Evolutionary conservation across 2,797 vertebrate genomes (phyloP).

Genomic region (Margarornis squamiger): DNA sequence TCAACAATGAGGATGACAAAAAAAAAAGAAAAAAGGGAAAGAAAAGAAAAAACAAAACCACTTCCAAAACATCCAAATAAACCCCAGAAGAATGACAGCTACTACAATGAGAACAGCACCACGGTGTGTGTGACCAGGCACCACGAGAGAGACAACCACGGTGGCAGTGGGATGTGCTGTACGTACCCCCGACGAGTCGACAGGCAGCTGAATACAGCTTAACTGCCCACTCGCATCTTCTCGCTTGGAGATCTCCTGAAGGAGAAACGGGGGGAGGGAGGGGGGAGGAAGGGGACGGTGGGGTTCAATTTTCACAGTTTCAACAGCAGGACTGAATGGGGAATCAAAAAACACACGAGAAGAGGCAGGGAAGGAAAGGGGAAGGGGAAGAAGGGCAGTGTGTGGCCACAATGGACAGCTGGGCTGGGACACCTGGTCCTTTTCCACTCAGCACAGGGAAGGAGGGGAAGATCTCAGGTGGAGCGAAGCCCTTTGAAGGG

Average conservation of each 20-base stretch:
- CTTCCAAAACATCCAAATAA: slow-evolving; percentile 68
- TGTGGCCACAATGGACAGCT: neutral
- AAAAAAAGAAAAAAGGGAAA: slow-evolving; percentile 58
- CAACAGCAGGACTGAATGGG: slow-evolving; percentile 58
- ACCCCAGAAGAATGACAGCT: slow-evolving; percentile 28
- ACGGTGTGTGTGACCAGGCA: slow-evolving; percentile 62
- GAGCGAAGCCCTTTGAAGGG: neutral
- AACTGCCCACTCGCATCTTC: slow-evolving; percentile 87
- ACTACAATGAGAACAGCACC: slow-evolving; percentile 43
- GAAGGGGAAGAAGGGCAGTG: neutral
- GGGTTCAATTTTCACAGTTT: slow-evolving; percentile 67
- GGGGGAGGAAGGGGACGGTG: slow-evolving; percentile 63
- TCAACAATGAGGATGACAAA: slow-evolving; percentile 68
- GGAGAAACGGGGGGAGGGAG: slow-evolving; percentile 78
- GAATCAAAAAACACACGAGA: neutral
- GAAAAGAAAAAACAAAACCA: slow-evolving; percentile 69
- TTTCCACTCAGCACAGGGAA: neutral
- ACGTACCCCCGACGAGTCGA: slow-evolving; percentile 95
- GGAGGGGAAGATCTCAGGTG: neutral
- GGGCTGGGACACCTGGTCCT: neutral
- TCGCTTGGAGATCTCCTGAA: slow-evolving; percentile 94
- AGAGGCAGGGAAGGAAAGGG: neutral
- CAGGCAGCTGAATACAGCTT: slow-evolving; percentile 96
- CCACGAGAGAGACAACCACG: slow-evolving; percentile 62
- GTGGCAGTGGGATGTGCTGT: slow-evolving; percentile 77